These are phyloP conservation scores for Esox masquinongy DNA, from an alignment of 2,797 vertebrate species.

Conservation along the genomic window DNA sequence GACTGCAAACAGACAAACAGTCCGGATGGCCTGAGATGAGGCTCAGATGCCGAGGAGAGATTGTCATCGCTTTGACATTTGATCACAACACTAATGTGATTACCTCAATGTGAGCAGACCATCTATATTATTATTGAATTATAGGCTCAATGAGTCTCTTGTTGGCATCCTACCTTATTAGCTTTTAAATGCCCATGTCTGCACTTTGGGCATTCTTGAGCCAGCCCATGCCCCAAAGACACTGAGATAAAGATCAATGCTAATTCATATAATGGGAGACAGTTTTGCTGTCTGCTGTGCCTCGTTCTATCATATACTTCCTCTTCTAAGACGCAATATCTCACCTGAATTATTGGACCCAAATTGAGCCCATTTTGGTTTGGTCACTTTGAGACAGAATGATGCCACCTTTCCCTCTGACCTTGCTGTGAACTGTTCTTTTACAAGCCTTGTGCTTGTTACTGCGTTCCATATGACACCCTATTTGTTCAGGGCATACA, in stretches of 20 bases:
- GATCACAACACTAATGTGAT: slow-evolving; percentile 40
- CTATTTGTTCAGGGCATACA: too few species aligned
- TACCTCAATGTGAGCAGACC: slow-evolving; percentile 39
- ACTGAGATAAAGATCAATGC: not conserved
- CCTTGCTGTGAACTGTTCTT: not conserved
- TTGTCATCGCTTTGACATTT: slow-evolving; percentile 47
- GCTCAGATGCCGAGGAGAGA: slow-evolving; percentile 19
- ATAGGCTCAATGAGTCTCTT: slow-evolving; percentile 42
- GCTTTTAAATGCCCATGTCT: slow-evolving; percentile 26
- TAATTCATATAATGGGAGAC: slow-evolving; percentile 3
- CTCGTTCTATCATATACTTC: not conserved
- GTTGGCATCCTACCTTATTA: slow-evolving; percentile 39
- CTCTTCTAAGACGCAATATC: not conserved
- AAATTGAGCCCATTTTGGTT: not conserved
- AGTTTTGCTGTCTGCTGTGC: not conserved
- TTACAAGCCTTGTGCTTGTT: not conserved
- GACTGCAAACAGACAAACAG: not conserved
- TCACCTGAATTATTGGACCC: not conserved
- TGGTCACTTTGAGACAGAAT: not conserved
- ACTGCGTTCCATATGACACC: too few species aligned
- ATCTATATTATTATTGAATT: slow-evolving; percentile 46
- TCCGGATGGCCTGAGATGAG: not conserved
- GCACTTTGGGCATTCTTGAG: slow-evolving; percentile 28
- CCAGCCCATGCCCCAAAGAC: slow-evolving; percentile 16
- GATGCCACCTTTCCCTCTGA: not conserved